Evolutionary conservation across 2,888 invertebrate genomes (phyloP), one percentile per base, ranked within the genome.

Genomic region (Brenthis hecate): DNA sequence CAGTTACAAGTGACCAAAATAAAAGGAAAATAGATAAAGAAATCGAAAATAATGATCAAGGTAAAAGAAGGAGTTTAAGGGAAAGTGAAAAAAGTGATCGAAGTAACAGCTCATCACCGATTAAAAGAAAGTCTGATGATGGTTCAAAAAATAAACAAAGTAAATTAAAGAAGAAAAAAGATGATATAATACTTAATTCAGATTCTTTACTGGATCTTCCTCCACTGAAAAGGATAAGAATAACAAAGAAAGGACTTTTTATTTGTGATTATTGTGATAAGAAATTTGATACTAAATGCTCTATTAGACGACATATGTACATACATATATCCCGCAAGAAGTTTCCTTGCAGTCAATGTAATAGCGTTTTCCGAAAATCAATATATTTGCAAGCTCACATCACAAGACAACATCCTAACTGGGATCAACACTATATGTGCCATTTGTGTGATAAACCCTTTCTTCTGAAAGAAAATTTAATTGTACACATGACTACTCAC

Each of bases 381-480:
- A 93, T 94, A 36, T 95, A 94, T 69, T 86, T 96, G 61, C 94
- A 94, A 77, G 94, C 94, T 76, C 96, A 96, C 81, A 84, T 94
- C 13, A 89, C 93, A 51, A 92, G 93, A 72, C 89, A 91, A 72
- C 95, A 95, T 78, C 87, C 91, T 1, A 82, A 80, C n/a, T 80
- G 87, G 69, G 72, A 82, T 1, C 85, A 89, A 53, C 86, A 94
- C 36, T 96, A 94, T 83, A 92, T 94, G 61, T 97, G 97, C 82
- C 91, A 95, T 77, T 94, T 95, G 74, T 97, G 97, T 83, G 94
- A 95, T 62, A 96, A 96, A 81, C 94, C 94, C 48, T 97, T 97
- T 82, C 94, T 96, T 0, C 89, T 96, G 14, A 96, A 97, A 84
- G 96, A 96, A 79, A 94, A 96, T 50, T 87, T 97, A 66, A 94